phyloP scores from a whole-genome alignment of 2,797 vertebrate species.

The Setipinna tenuifilis region DNA sequence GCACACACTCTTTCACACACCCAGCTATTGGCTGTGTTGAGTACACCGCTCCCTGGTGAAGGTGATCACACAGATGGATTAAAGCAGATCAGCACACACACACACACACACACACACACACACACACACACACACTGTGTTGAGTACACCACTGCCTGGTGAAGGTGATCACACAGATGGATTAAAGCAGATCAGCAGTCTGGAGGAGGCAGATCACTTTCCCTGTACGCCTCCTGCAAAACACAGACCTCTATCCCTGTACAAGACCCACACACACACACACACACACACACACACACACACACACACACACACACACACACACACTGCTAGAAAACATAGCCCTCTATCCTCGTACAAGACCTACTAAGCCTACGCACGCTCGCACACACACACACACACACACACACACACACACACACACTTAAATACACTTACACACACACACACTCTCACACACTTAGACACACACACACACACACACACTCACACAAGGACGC shows the following conservation, averaged over 20 bases:
- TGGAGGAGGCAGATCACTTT: slow-evolving; percentile 12
- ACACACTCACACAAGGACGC: no score
- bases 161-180: slow-evolving; percentile 47
- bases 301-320: background rate
- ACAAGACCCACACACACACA: no score
- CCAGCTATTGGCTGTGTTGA: background rate
- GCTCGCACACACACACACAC: background rate
- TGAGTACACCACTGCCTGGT: background rate
- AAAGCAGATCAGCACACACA: slow-evolving; percentile 25
- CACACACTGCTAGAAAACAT: no score
- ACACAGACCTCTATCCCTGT: no score
- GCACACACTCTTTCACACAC: background rate
- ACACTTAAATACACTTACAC: background rate
- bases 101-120: background rate
- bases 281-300: background rate
- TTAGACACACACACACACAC: no score
- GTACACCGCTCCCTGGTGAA: slow-evolving; percentile 9
- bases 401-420: background rate
- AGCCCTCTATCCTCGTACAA: no score
- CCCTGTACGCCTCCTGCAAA: slow-evolving; percentile 36
- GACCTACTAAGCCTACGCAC: background rate
- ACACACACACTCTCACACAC: background rate
- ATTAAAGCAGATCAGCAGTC: slow-evolving; percentile 48
- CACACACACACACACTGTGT: background rate
- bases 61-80: slow-evolving; percentile 14